phyloP scores from a whole-genome alignment of 2,797 vertebrate genomes.

The Tadarida brasiliensis region DNA sequence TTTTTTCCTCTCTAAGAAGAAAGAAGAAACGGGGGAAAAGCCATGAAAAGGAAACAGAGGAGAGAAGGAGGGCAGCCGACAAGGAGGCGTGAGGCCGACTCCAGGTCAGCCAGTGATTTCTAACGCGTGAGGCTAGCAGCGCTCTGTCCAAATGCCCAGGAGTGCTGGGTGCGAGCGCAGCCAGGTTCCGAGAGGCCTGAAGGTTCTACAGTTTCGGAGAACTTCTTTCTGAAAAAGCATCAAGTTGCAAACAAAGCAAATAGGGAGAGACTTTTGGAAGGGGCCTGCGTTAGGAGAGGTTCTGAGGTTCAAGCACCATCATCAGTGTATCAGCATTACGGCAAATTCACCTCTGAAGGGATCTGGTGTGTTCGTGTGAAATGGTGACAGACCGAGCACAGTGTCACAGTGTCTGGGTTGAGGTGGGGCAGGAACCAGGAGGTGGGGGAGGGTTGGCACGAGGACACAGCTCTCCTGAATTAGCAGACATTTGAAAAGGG shows the following conservation, averaged over 20 bases:
- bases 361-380: not conserved
- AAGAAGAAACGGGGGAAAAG: not conserved
- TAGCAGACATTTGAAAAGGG: not conserved
- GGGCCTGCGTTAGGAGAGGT: rapidly evolving
- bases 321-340: not conserved
- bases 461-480: not conserved
- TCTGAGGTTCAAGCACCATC: not conserved
- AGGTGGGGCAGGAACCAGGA: not conserved
- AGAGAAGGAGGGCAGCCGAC: no score
- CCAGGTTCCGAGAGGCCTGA: not conserved
- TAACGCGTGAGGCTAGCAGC: not conserved
- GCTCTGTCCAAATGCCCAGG: not conserved
- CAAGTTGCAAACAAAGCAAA: not conserved
- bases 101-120: not conserved
- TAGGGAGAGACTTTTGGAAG: not conserved
- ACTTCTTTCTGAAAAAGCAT: not conserved
- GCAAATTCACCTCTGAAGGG: not conserved
- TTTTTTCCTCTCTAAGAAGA: not conserved
- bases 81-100: not conserved
- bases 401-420: not conserved
- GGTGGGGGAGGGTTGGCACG: not conserved
- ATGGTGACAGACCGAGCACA: not conserved
- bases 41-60: not conserved
- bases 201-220: not conserved
- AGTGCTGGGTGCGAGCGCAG: not conserved